Evolutionary conservation across 2,888 invertebrate genomes (phyloP).

Genomic region (Meteorus colon): DNA sequence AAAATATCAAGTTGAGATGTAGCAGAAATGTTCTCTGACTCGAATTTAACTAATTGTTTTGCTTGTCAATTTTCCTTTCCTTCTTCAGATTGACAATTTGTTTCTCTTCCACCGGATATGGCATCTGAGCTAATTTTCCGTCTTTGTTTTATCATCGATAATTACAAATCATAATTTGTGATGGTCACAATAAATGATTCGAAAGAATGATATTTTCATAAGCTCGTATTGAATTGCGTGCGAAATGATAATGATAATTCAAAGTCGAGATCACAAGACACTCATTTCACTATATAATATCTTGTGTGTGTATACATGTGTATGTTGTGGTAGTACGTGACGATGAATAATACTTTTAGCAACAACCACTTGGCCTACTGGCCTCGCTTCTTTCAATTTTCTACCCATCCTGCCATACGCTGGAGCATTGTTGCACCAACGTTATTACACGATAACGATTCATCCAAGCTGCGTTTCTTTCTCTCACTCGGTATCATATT

Average conservation of each 20-base stretch:
- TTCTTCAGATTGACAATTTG: background rate
- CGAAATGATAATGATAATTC: background rate
- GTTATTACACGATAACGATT: slow-evolving; percentile 17
- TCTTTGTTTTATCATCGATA: slow-evolving; percentile 47
- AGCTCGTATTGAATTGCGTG: background rate
- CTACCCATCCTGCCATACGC: slow-evolving; percentile 38
- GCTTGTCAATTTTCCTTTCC: slow-evolving; percentile 27
- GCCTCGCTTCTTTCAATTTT: slow-evolving; percentile 32
- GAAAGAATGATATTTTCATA: background rate
- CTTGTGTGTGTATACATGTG: background rate
- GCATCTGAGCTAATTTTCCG: slow-evolving; percentile 42
- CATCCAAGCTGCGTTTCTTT: slow-evolving; percentile 30
- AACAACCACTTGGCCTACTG: slow-evolving; percentile 38
- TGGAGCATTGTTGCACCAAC: slow-evolving; percentile 38
- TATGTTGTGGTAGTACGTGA: slow-evolving; percentile 31
- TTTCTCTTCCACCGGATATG: slow-evolving; percentile 40
- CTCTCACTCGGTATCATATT: slow-evolving; percentile 30
- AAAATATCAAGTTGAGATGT: background rate
- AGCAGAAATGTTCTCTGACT: slow-evolving; percentile 9
- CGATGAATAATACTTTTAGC: slow-evolving; percentile 34
- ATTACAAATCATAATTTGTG: slow-evolving; percentile 37
- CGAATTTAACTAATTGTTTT: slow-evolving; percentile 42
- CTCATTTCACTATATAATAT: slow-evolving; percentile 1
- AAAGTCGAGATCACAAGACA: slow-evolving; percentile 22
- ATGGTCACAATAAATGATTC: background rate